Conservation (phyloP, 2,113 vertebrate species). For the Cryptoleucopteryx plumbea region DNA sequence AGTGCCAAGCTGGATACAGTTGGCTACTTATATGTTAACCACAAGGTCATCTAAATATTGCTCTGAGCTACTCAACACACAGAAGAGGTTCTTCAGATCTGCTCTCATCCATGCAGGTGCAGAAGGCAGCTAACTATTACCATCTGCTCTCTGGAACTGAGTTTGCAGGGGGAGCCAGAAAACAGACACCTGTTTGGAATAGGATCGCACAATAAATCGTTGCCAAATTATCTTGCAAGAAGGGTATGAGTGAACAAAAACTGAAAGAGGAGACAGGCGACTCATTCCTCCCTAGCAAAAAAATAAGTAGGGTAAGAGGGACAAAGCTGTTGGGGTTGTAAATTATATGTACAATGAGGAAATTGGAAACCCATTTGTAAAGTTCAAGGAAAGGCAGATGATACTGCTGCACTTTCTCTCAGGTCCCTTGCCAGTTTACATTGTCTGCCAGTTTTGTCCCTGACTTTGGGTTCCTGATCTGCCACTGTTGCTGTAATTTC, state of each 20-base stretch:
- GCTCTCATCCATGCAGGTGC: slow-evolving; percentile 45
- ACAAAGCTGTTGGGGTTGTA: not conserved
- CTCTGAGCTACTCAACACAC: not conserved
- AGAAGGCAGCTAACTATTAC: slow-evolving; percentile 50
- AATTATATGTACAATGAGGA: not conserved
- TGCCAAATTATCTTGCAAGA: not conserved
- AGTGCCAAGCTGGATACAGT: slow-evolving; percentile 8
- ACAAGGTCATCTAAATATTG: not conserved
- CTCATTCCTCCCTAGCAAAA: not conserved
- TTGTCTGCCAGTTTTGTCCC: not conserved
- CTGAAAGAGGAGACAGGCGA: not conserved
- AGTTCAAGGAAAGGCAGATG: not conserved
- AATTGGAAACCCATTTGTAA: not conserved
- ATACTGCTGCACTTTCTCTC: not conserved
- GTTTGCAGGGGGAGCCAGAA: slow-evolving; percentile 6
- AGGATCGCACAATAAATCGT: not conserved
- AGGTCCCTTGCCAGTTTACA: not conserved
- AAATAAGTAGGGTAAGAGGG: not conserved
- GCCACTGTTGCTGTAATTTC: not conserved
- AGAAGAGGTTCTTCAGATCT: slow-evolving; percentile 32
- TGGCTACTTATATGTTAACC: not conserved
- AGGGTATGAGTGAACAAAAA: not conserved
- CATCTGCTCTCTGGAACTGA: slow-evolving; percentile 45
- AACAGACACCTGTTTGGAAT: slow-evolving; percentile 47
- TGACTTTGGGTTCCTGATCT: not conserved